phyloP scores from a whole-genome alignment of 2,888 invertebrate genomes.

The Diarsia mendica region DNA sequence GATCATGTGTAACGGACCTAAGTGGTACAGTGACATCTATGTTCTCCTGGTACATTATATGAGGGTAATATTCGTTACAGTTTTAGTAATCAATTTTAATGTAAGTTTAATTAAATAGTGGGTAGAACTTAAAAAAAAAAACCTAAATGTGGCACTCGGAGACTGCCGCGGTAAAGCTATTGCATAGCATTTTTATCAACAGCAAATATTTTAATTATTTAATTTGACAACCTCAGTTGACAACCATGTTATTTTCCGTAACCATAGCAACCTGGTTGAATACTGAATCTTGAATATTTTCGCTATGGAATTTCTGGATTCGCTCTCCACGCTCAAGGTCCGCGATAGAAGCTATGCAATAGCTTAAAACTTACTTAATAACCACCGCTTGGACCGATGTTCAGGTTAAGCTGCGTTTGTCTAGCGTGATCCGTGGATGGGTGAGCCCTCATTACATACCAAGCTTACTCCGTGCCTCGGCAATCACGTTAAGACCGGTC shows the following conservation, averaged over 20 bases:
- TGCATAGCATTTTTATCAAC: too few relatives aligned
- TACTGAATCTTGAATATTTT: too few relatives aligned
- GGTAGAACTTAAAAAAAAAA: background rate
- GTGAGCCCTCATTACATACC: background rate
- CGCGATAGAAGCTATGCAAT: too few relatives aligned
- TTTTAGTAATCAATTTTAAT: slow-evolving; percentile 16
- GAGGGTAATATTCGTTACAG: background rate
- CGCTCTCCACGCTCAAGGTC: too few relatives aligned
- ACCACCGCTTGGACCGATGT: background rate
- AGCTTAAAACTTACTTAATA: background rate
- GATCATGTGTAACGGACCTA: slow-evolving; percentile 51
- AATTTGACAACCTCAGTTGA: too few relatives aligned
- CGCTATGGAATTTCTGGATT: too few relatives aligned
- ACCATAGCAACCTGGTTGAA: too few relatives aligned
- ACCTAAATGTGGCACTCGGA: too few relatives aligned
- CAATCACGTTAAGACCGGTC: too few relatives aligned
- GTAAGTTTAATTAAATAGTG: slow-evolving; percentile 15
- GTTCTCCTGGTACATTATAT: slow-evolving; percentile 27
- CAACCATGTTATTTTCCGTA: too few relatives aligned
- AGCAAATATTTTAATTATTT: too few relatives aligned
- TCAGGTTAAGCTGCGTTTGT: background rate
- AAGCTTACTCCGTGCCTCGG: background rate
- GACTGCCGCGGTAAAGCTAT: too few relatives aligned
- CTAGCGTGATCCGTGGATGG: background rate
- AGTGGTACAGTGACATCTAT: slow-evolving; percentile 22